A percentile compares a stretch with the other conserved stretches of the same genome.
phyloP scores from a whole-genome alignment of 2,797 vertebrate genomes.

The Diceros bicornis region DNA sequence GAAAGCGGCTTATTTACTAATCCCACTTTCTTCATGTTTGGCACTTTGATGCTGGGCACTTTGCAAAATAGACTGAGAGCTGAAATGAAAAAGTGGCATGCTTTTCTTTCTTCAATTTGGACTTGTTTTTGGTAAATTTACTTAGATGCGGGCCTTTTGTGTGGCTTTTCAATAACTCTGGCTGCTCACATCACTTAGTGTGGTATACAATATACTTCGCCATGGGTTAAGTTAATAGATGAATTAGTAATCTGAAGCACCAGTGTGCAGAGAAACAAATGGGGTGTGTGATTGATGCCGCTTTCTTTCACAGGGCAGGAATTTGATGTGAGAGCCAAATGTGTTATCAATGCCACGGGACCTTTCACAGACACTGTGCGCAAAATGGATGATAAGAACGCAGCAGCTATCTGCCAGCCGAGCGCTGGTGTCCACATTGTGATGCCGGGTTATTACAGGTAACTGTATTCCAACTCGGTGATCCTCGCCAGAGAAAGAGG shows the following conservation, averaged over 20 bases:
- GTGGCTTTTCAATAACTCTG: conserved; percentile 16
- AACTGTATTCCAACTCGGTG: conserved; percentile 69
- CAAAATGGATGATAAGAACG: conserved; percentile 96
- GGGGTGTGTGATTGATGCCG: conserved; percentile 94
- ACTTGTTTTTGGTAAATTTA: conserved; percentile 55
- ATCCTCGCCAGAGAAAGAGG: background rate
- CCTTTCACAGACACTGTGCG: conserved; percentile 98
- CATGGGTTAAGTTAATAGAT: conserved; percentile 92
- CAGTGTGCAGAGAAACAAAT: conserved; percentile 92
- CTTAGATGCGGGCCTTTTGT: conserved; percentile 32
- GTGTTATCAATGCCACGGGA: conserved; percentile 98
- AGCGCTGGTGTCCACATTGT: conserved; percentile 98
- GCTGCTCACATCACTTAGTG: conserved; percentile 63
- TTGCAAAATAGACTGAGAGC: conserved; percentile 35
- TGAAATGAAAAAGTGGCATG: background rate
- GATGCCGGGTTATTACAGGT: conserved; percentile 99
- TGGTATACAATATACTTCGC: conserved; percentile 87
- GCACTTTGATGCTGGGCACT: conserved; percentile 14
- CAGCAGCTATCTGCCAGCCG: conserved; percentile 96
- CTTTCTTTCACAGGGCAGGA: conserved; percentile 97
- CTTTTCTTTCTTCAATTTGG: background rate
- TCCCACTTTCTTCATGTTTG: background rate
- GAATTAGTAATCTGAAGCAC: conserved; percentile 93
- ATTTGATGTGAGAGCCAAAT: conserved; percentile 97
- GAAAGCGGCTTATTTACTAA: conserved; percentile 45